These are phyloP conservation scores for Antheraea pernyi DNA, from an alignment of 1,140 invertebrate species.

Conservation along the genomic window DNA sequence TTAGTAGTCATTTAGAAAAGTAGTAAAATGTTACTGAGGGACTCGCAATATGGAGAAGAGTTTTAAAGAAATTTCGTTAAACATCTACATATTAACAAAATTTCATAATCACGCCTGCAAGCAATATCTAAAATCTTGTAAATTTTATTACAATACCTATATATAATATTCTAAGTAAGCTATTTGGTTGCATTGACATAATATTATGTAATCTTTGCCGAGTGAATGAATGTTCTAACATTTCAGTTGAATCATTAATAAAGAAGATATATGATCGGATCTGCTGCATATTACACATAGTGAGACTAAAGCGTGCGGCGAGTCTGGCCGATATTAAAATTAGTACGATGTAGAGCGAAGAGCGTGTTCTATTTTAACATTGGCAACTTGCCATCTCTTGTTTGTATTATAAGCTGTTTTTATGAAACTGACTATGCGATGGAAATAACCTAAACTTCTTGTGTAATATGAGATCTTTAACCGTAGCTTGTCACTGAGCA, in stretches of 20 bases:
- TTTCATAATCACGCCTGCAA: background rate
- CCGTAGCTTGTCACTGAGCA: conserved; percentile 34
- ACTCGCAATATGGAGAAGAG: background rate
- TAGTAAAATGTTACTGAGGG: no score
- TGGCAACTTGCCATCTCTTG: conserved; percentile 73
- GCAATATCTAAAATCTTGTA: background rate
- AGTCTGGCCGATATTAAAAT: conserved; percentile 70
- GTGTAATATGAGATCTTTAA: conserved; percentile 66
- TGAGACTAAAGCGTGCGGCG: conserved; percentile 49
- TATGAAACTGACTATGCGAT: conserved; percentile 76
- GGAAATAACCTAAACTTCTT: conserved; percentile 75
- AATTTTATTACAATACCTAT: no score
- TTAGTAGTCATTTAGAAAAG: no score
- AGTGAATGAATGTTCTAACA: background rate
- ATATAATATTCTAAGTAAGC: background rate
- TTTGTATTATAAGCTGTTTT: conserved; percentile 79
- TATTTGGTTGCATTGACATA: background rate
- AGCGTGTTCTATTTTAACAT: conserved; percentile 68
- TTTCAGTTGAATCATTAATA: conserved; percentile 5
- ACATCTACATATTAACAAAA: no score
- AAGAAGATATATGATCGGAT: conserved; percentile 6
- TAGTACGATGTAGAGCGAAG: conserved; percentile 70
- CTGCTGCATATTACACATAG: conserved; percentile 47
- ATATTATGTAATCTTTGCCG: background rate
- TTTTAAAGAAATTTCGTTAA: background rate